Evolutionary conservation across 2,888 invertebrate species (phyloP).

Genomic region (Phoenoteleia sp.): DNA sequence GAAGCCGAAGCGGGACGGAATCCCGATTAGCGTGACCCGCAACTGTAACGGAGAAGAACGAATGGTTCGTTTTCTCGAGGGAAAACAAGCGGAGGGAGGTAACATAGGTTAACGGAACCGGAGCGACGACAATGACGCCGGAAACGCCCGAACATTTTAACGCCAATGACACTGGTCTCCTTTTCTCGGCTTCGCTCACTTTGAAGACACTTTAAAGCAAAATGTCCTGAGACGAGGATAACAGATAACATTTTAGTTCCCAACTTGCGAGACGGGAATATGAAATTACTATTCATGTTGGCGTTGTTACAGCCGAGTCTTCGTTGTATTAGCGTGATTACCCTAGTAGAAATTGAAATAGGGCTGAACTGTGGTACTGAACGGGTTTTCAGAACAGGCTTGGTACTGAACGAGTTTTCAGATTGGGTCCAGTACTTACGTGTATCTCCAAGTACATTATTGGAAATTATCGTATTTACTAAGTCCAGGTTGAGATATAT

Average conservation of each 20-base stretch:
- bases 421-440: no score
- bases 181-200: slow-evolving; percentile 28
- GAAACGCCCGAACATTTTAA: slow-evolving; percentile 68
- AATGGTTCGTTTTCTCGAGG: slow-evolving; percentile 63
- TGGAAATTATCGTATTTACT: no score
- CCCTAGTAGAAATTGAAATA: no score
- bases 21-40: slow-evolving; percentile 63
- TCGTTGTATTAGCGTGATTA: slow-evolving; percentile 37
- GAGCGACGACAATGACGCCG: slow-evolving; percentile 65
- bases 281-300: slow-evolving; percentile 29
- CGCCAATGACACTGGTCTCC: slow-evolving; percentile 51
- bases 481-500: no score
- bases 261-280: slow-evolving; percentile 10
- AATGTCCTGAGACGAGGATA: slow-evolving; percentile 48
- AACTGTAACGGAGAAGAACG: slow-evolving; percentile 63
- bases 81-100: slow-evolving; percentile 64
- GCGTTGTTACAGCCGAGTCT: slow-evolving; percentile 12
- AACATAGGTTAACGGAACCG: slow-evolving; percentile 61
- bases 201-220: slow-evolving; percentile 38
- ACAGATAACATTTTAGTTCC: slow-evolving; percentile 49
- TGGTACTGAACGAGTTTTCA: no score
- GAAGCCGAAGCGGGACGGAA: slow-evolving; percentile 52
- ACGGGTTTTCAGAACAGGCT: no score
- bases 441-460: no score
- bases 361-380: no score